These are phyloP conservation scores for Bungarus multicinctus DNA, from an alignment of 2,113 vertebrate genomes.

Conservation along the genomic window DNA sequence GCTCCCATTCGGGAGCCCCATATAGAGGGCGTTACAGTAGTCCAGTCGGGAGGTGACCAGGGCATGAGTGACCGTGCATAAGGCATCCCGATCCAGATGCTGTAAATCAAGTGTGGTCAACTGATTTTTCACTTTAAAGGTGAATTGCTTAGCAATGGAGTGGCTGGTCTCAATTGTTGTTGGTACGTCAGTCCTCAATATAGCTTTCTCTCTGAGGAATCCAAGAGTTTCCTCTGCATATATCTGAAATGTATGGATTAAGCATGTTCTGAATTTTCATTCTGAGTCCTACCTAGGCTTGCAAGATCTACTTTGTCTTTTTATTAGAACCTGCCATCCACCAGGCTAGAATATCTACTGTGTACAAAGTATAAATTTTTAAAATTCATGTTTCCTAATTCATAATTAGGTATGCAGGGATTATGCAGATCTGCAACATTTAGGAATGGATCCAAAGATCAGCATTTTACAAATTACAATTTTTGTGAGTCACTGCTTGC, in stretches of 20 bases:
- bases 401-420: background rate
- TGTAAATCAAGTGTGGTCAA: background rate
- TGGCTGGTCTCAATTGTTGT: background rate
- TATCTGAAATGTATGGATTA: background rate
- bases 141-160: background rate
- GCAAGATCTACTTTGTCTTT: background rate
- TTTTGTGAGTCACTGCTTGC: background rate
- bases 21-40: too few relatives aligned
- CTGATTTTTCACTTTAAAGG: background rate
- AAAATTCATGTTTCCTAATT: background rate
- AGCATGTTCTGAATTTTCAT: background rate
- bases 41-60: too few relatives aligned
- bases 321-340: background rate
- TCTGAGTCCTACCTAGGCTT: background rate
- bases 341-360: background rate
- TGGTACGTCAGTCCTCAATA: background rate
- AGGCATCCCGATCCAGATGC: too few relatives aligned
- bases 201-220: background rate
- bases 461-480: background rate
- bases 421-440: background rate
- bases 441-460: background rate
- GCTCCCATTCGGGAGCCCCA: too few relatives aligned
- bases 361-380: background rate
- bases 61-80: too few relatives aligned
- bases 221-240: background rate